Conservation (phyloP, 2,888 invertebrate species). For the Drosophila recens region DNA sequence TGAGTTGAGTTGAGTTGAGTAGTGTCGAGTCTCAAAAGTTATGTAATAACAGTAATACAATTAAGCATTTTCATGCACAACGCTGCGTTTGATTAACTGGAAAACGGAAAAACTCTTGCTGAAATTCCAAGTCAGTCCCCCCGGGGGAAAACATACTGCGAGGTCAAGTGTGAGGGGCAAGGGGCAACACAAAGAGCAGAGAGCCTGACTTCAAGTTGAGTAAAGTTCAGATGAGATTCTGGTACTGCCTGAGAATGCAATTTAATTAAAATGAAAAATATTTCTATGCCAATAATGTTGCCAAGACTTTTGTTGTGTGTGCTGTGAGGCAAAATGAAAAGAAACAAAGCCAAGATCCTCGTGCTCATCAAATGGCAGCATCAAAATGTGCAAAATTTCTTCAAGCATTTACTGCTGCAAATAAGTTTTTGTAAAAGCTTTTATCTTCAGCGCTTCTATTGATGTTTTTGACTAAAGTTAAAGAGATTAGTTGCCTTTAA, state of each 20-base stretch:
- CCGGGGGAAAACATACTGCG: background rate
- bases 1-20: background rate
- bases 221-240: conserved; percentile 19
- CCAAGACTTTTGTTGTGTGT: conserved; percentile 16
- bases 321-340: background rate
- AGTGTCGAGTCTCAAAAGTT: conserved; percentile 42
- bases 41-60: conserved; percentile 70
- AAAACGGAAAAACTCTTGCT: conserved; percentile 6
- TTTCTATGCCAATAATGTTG: conserved; percentile 62
- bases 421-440: conserved; percentile 10
- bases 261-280: conserved; percentile 75
- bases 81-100: conserved; percentile 74
- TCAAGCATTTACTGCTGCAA: conserved; percentile 22
- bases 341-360: conserved; percentile 5
- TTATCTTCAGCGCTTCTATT: conserved; percentile 5
- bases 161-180: background rate
- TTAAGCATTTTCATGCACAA: conserved; percentile 74
- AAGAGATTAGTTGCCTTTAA: too few relatives aligned
- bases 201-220: conserved; percentile 7
- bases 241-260: conserved; percentile 60
- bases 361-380: conserved; percentile 6
- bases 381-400: conserved; percentile 21
- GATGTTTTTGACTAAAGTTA: background rate
- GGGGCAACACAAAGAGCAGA: background rate
- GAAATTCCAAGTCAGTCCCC: conserved; percentile 56